Base-by-base conservation (phyloP, 2,888 invertebrate genomes). In the Drosophila pseudotalamancana region DNA sequence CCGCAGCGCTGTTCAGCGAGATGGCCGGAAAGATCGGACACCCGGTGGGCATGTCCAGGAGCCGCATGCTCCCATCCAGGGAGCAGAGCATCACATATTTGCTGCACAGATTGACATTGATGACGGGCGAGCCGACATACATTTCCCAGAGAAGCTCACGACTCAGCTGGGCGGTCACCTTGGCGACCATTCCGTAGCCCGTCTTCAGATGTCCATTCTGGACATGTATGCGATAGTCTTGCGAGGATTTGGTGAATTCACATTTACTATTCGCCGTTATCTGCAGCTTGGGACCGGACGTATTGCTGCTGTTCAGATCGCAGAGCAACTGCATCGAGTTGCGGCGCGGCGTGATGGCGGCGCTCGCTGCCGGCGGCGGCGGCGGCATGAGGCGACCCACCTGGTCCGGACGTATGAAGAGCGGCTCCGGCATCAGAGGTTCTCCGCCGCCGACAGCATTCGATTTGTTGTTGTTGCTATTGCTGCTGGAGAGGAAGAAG, bases 61-160 rank as follows among this genome's bases (percentile, higher is more conserved):
- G 80, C 21, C 91, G 82, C 70, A 92, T 72, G 29, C 90, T 89
- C 29, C 91, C 90, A 61, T 92, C 91, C 25, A 90, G 71, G 40
- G 91, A 90, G 65, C 92, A 91, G 6, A 91, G 69, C 64, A 91
- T 86, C 3, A 87, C 89, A 70, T 90, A 90, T 72, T 90, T 91
- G 4, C 74, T 56, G 39, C 91, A 91, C 43, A 91, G 77, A 77
- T 90, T 89, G 29, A 91, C 90, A 75, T 89, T 91, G 2, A 89
- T 87, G 42, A 92, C 80, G 1, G 91, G 89, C 2, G 92, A 92
- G 0, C 90, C 91, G 79, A 95, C 91, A 87, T 94, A 95, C 4
- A 94, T 94, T 77, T 95, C 95, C 95, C 95, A 95, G 0, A 94
- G 92, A 1, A 94, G 93, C 62, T 94, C 94, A 54, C 72, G 59